These are phyloP conservation scores for Pherbina coryleti DNA, from an alignment of 2,888 invertebrate species.

Conservation along the genomic window DNA sequence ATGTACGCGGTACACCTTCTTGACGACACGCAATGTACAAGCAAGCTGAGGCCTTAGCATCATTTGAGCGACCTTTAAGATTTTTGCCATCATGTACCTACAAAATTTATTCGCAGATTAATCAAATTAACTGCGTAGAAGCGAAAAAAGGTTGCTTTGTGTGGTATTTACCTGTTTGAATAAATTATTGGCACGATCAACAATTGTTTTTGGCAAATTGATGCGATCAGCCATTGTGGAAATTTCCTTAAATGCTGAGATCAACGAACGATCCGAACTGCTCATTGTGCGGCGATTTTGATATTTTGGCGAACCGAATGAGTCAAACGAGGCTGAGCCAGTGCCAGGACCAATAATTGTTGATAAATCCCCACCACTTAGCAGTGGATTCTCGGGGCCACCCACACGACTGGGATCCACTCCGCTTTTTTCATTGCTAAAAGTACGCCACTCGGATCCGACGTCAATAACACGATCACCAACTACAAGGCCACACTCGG, in stretches of 20 bases:
- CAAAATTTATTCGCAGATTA: background rate
- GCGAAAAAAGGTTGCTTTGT: no score
- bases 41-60: constrained; percentile 98
- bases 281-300: constrained; percentile 86
- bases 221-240: constrained; percentile 98
- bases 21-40: constrained; percentile 98
- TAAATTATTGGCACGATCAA: constrained; percentile 94
- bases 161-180: constrained; percentile 86
- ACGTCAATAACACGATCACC: constrained; percentile 99
- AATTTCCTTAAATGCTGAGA: constrained; percentile 97
- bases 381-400: constrained; percentile 96
- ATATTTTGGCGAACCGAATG: constrained; percentile 84
- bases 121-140: no score
- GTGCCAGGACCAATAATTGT: constrained; percentile 90
- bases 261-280: constrained; percentile 93
- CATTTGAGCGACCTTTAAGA: constrained; percentile 94
- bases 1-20: constrained; percentile 98
- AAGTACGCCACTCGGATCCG: constrained; percentile 99
- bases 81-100: constrained; percentile 94
- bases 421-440: constrained; percentile 97
- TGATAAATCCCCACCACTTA: constrained; percentile 95
- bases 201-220: constrained; percentile 95
- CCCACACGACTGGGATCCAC: constrained; percentile 99
- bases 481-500: constrained; percentile 99
- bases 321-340: constrained; percentile 88